Evolutionary conservation across 2,888 invertebrate species (phyloP).

Genomic region (Eristalinus aeneus): DNA sequence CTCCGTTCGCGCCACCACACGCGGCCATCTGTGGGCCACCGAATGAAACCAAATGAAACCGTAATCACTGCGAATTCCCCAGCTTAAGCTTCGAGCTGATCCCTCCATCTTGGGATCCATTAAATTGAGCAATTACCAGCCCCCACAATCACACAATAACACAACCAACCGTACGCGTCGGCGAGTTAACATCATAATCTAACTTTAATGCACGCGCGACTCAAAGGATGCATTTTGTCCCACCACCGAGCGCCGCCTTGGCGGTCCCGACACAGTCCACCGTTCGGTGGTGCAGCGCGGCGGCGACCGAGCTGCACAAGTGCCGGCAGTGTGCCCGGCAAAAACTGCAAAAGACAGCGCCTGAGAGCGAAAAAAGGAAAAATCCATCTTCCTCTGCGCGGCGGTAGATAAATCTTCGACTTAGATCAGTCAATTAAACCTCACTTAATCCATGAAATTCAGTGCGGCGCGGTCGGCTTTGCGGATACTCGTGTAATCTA

Average conservation of each 20-base stretch:
- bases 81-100: slow-evolving; percentile 62
- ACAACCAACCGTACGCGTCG: slow-evolving; percentile 57
- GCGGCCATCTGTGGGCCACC: slow-evolving; percentile 27
- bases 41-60: slow-evolving; percentile 39
- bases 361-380: slow-evolving; percentile 22
- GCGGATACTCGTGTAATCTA: slow-evolving; percentile 57
- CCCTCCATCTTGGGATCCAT: slow-evolving; percentile 62
- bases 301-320: slow-evolving; percentile 24
- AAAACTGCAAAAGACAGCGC: slow-evolving; percentile 30
- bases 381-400: slow-evolving; percentile 68
- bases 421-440: slow-evolving; percentile 71
- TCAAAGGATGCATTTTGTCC: slow-evolving; percentile 64
- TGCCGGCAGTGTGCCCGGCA: slow-evolving; percentile 18
- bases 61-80: slow-evolving; percentile 62
- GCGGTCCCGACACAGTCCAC: neutral
- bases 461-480: slow-evolving; percentile 60
- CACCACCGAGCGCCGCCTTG: neutral
- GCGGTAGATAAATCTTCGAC: slow-evolving; percentile 71
- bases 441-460: slow-evolving; percentile 71
- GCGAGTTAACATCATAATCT: slow-evolving; percentile 71
- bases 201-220: slow-evolving; percentile 66
- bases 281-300: neutral
- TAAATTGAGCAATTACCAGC: slow-evolving; percentile 71
- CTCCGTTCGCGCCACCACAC: neutral
- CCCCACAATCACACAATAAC: slow-evolving; percentile 68